Base-by-base conservation (phyloP, 2,113 vertebrate species). In the Montifringilla adamsi region DNA sequence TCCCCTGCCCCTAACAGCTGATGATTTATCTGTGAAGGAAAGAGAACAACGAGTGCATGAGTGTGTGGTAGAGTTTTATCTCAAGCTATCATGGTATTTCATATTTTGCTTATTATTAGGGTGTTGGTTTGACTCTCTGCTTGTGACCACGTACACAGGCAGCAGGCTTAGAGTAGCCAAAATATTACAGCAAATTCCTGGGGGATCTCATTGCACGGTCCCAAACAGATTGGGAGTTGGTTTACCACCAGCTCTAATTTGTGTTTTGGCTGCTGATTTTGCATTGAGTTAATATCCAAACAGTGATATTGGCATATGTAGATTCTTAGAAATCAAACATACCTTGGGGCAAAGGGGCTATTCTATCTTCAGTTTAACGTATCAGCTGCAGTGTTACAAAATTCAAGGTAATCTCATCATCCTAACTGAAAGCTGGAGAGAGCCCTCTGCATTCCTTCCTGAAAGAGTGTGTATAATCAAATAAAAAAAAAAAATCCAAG, bases 231-330 rank as follows among this genome's bases (percentile, higher is more conserved):
- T 24, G 81, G 69, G 90, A 91, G 62, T 69, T 80, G 5, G 66
- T 96, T 97, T 96, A 80, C 92, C 69, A 93, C 83, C 73, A 87
- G 77, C 76, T 81, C 63, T 93, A 94, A 95, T 94, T 93, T 89
- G 85, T 88, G 87, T 92, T 92, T 95, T 97, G 96, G 88, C 93
- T 95, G 88, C 74, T 85, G 73, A 75, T 78, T 93, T 93, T 95
- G 62, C 55, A 56, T 55, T 87, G 67, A 89, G 79, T 95, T 89
- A 96, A 87, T 96, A 92, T 41, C 76, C 78, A 73, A 85, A 47
- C 78, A 74, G 75, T 3, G 6, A 91, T 62, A 82, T 68, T 89
- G 76, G 89, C 63, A 28, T 87, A 52, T 90, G 69, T 55, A 91
- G 90, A 87, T 95, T 94, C 93, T 95, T 96, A 84, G 94, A 96